These are phyloP conservation scores for Tanaodytes sp. DNA, from an alignment of 2,888 invertebrate species.

Conservation along the genomic window DNA sequence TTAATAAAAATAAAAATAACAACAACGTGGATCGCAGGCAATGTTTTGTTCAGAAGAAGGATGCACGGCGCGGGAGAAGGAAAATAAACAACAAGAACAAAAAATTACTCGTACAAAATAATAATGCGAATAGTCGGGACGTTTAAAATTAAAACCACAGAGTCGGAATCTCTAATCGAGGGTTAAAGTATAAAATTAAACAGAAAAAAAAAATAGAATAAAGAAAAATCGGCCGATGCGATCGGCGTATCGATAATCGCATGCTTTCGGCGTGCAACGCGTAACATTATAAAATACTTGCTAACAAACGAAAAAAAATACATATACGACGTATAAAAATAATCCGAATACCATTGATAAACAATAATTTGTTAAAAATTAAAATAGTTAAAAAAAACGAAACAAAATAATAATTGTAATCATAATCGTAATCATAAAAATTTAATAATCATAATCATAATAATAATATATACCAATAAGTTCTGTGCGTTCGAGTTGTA, in stretches of 20 bases:
- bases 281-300: no score
- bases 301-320: no score
- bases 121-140: constrained; percentile 14
- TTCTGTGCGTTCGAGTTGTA: no score
- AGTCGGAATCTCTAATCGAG: background rate
- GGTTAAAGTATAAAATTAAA: background rate
- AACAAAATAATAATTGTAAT: no score
- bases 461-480: no score
- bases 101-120: no score
- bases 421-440: no score
- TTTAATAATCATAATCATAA: no score
- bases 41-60: constrained; percentile 16
- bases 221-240: background rate
- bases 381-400: no score
- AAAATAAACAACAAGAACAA: constrained; percentile 5
- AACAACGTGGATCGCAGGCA: constrained; percentile 44
- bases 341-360: background rate
- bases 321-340: no score
- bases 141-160: constrained; percentile 38
- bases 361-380: background rate
- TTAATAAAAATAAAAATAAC: constrained; percentile 34
- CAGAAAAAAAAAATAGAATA: background rate
- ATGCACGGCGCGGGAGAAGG: constrained; percentile 28
- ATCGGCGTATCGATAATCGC: no score
- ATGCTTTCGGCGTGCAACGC: no score